Conservation (phyloP, 2,797 vertebrate genomes). For the Gobio occitaniae region DNA sequence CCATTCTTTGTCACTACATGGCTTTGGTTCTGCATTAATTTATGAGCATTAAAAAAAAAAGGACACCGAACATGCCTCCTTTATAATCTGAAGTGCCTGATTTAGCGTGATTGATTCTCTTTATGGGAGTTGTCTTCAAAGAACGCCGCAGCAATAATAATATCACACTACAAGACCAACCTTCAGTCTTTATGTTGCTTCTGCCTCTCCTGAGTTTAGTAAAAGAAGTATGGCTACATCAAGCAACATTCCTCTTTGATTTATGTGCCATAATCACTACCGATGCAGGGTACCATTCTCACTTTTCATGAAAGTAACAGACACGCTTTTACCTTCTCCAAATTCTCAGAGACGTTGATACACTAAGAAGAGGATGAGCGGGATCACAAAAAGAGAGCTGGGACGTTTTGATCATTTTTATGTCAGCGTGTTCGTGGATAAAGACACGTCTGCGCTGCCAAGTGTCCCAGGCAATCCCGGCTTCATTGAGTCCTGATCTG, state of each 20-base stretch:
- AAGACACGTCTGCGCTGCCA: constrained; percentile 62
- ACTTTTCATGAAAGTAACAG: constrained; percentile 70
- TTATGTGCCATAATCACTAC: constrained; percentile 69
- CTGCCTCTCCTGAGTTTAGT: constrained; percentile 63
- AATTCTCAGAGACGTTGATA: constrained; percentile 60
- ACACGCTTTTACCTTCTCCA: constrained; percentile 64
- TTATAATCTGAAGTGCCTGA: constrained; percentile 63
- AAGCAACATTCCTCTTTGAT: constrained; percentile 62
- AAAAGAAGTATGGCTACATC: constrained; percentile 64
- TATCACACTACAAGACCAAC: constrained; percentile 71
- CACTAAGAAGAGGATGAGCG: constrained; percentile 66
- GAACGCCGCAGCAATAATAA: constrained; percentile 72
- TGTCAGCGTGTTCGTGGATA: constrained; percentile 56
- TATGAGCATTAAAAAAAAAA: constrained; percentile 45
- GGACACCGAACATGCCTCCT: constrained; percentile 46
- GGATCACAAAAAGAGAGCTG: constrained; percentile 49
- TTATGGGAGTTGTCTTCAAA: constrained; percentile 69
- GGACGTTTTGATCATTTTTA: constrained; percentile 75
- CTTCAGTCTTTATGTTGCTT: constrained; percentile 63
- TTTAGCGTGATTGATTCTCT: constrained; percentile 66
- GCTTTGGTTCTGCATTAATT: constrained; percentile 45
- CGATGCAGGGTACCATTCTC: constrained; percentile 67
- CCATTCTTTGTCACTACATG: constrained; percentile 51
- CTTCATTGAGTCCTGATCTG: constrained; percentile 57
- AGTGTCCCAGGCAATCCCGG: constrained; percentile 58